These are phyloP conservation scores for Euthynnus affinis DNA, from an alignment of 2,797 vertebrate species.

Conservation along the genomic window DNA sequence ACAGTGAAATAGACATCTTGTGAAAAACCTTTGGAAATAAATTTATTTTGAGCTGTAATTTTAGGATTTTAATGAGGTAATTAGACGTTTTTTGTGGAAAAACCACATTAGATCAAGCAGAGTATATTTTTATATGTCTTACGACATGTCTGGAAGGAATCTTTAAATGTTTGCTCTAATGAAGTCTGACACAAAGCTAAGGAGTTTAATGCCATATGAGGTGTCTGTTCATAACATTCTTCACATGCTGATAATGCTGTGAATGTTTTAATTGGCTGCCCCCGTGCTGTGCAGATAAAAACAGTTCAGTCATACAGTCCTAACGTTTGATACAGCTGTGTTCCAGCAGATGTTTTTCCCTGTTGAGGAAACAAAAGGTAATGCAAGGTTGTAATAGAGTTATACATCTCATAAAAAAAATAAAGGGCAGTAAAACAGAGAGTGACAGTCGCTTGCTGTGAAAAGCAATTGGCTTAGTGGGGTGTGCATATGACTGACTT, in stretches of 20 bases:
- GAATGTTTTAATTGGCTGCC: conserved; percentile 24
- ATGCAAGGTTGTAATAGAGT: not conserved
- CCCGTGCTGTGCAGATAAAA: conserved; percentile 28
- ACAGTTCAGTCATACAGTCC: not conserved
- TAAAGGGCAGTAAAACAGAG: conserved; percentile 25
- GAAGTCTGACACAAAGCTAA: not conserved
- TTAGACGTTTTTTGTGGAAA: too few relatives aligned
- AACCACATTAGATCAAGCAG: too few relatives aligned
- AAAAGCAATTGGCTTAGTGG: conserved; percentile 28
- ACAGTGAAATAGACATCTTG: too few relatives aligned
- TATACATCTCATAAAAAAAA: conserved; percentile 12
- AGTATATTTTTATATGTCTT: too few relatives aligned
- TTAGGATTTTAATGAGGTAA: too few relatives aligned
- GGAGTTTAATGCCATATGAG: not conserved
- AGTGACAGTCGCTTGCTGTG: conserved; percentile 30
- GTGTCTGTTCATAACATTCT: not conserved
- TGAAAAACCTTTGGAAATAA: too few relatives aligned
- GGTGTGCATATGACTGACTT: not conserved
- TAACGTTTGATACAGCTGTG: not conserved
- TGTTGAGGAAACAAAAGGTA: not conserved
- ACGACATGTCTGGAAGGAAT: too few relatives aligned
- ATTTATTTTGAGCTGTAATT: too few relatives aligned
- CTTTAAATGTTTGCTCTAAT: not conserved
- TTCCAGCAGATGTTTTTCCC: conserved; percentile 3
- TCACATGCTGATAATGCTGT: not conserved